Conservation (phyloP, 2,797 vertebrate genomes). For the Sternarchorhynchus goeldii region DNA sequence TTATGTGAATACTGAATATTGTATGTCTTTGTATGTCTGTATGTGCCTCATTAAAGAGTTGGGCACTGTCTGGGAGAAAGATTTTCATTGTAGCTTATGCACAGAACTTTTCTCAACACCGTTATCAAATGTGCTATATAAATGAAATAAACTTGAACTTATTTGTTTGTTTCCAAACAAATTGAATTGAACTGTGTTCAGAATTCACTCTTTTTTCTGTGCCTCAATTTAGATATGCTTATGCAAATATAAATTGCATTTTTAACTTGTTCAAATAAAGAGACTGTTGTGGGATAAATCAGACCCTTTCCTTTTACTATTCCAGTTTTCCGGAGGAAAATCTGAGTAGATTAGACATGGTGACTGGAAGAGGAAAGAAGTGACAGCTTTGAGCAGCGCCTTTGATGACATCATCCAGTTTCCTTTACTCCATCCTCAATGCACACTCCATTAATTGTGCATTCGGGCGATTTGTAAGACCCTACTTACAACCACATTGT, state of each 20-base stretch:
- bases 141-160: no score
- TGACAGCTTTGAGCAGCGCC: constrained; percentile 41
- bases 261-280: constrained; percentile 31
- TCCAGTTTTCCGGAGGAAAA: constrained; percentile 36
- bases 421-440: background rate
- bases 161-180: constrained; percentile 7
- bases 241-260: constrained; percentile 6
- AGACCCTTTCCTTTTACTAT: constrained; percentile 32
- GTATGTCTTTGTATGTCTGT: no score
- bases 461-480: background rate
- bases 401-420: constrained; percentile 13
- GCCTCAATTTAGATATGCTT: constrained; percentile 35
- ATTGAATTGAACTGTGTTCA: constrained; percentile 21
- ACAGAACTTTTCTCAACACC: no score
- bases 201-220: constrained; percentile 19
- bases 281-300: constrained; percentile 41
- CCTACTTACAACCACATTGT: background rate
- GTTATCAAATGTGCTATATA: no score
- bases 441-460: background rate
- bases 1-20: no score
- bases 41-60: no score
- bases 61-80: no score
- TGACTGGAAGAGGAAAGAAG: constrained; percentile 41
- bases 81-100: no score
- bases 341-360: constrained; percentile 21